phyloP scores from a whole-genome alignment of 2,113 vertebrate genomes.

The Mustela lutreola region DNA sequence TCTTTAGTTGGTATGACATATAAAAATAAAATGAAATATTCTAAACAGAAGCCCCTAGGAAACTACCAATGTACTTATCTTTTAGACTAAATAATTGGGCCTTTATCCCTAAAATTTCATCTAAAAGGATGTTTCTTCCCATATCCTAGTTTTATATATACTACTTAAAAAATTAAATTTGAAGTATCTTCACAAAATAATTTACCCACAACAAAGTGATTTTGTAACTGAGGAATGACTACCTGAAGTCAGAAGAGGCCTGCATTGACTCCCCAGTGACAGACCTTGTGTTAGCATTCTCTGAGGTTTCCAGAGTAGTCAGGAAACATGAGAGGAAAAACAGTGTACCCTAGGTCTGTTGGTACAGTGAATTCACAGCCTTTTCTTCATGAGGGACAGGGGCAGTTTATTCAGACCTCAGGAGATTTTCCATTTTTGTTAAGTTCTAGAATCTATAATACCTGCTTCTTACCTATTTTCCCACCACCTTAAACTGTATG shows the following conservation, averaged over 20 bases:
- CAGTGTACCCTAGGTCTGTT: background rate
- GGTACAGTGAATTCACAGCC: background rate
- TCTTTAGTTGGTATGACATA: constrained; percentile 36
- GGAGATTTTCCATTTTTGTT: constrained; percentile 47
- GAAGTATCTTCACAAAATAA: constrained; percentile 52
- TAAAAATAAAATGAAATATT: constrained; percentile 32
- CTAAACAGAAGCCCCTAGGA: constrained; percentile 20
- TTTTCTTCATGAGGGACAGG: constrained; percentile 22
- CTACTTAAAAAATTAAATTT: constrained; percentile 45
- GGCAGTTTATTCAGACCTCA: background rate
- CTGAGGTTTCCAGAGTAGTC: background rate
- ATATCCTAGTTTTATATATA: background rate
- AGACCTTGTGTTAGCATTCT: background rate
- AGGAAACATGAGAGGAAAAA: background rate
- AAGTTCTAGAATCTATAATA: background rate
- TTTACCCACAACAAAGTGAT: background rate
- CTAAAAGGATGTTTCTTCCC: background rate
- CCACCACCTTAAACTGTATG: constrained; percentile 22
- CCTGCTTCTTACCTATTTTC: background rate
- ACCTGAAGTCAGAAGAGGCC: background rate
- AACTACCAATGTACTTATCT: constrained; percentile 23
- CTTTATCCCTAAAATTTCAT: constrained; percentile 27
- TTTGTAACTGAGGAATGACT: background rate
- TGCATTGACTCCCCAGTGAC: background rate
- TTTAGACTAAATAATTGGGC: constrained; percentile 47